Percentiles rank a stretch among this genome's conserved stretches.
These are phyloP conservation scores for Acrossocheilus fasciatus DNA, from an alignment of 2,797 vertebrate genomes.

Conservation along the genomic window DNA sequence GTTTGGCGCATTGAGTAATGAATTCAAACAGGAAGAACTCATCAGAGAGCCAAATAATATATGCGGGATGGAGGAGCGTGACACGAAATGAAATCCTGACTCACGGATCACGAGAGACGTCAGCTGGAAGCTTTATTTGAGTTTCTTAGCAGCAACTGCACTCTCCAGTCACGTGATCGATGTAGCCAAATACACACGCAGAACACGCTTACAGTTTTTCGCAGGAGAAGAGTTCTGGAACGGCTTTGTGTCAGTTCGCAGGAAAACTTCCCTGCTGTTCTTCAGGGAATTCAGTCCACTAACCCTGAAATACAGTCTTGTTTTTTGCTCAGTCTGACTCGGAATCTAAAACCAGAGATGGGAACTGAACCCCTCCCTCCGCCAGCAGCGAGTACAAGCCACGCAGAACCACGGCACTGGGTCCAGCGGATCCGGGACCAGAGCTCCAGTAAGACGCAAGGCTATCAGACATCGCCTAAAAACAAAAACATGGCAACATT, in stretches of 20 bases:
- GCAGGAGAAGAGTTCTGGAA: not conserved
- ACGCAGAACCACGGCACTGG: slow-evolving; percentile 67
- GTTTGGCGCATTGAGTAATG: not conserved
- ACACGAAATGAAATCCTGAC: slow-evolving; percentile 5
- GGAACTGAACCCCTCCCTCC: slow-evolving; percentile 78
- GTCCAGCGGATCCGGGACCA: slow-evolving; percentile 41
- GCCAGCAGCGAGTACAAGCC: slow-evolving; percentile 77
- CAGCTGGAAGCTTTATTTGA: slow-evolving; percentile 49
- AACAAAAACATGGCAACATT: slow-evolving; percentile 1
- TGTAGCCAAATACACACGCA: not conserved
- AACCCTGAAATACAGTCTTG: slow-evolving; percentile 28
- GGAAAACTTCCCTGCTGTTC: not conserved
- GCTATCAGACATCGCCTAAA: slow-evolving; percentile 73
- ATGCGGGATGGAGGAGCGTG: not conserved
- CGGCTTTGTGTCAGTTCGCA: not conserved
- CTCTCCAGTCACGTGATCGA: not conserved
- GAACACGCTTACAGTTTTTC: not conserved
- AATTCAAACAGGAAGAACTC: slow-evolving; percentile 4
- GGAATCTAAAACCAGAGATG: slow-evolving; percentile 76
- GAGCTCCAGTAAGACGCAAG: slow-evolving; percentile 66
- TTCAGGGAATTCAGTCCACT: not conserved
- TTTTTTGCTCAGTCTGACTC: slow-evolving; percentile 67
- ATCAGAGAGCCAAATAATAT: not conserved
- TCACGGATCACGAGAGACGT: not conserved
- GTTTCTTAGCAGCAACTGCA: slow-evolving; percentile 46